Evolutionary conservation across 2,888 invertebrate species (phyloP).

Genomic region (Erannis defoliaria): DNA sequence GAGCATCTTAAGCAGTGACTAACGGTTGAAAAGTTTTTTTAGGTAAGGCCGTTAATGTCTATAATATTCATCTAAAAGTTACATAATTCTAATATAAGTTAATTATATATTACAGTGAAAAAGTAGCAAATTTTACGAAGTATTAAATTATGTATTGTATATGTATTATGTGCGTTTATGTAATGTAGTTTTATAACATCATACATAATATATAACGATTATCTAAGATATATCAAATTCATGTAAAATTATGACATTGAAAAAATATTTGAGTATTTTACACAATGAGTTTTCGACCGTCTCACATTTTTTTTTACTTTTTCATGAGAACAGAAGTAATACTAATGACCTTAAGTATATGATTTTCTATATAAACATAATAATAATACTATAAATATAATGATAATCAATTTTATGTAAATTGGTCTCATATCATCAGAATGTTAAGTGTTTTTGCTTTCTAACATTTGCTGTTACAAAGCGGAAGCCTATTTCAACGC

Average conservation of each 20-base stretch:
- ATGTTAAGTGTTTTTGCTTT: not conserved
- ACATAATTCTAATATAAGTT: not conserved
- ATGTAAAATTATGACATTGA: not conserved
- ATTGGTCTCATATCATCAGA: conserved; percentile 9
- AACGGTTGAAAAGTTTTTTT: no score
- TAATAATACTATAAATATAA: not conserved
- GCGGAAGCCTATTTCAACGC: not conserved
- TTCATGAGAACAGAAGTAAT: conserved; percentile 12
- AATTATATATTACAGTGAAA: conserved; percentile 62
- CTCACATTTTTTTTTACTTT: not conserved
- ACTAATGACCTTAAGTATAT: not conserved
- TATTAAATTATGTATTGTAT: conserved; percentile 1
- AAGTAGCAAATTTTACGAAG: conserved; percentile 67
- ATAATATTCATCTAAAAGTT: conserved; percentile 7
- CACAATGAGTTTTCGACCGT: not conserved
- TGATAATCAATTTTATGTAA: conserved; percentile 1
- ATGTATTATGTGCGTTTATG: conserved; percentile 8
- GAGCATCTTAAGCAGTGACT: no score
- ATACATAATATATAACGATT: not conserved
- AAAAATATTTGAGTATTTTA: not conserved
- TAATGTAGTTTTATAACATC: not conserved
- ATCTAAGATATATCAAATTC: not conserved
- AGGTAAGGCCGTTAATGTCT: no score
- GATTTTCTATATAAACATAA: not conserved
- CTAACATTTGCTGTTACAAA: not conserved